These are phyloP conservation scores for Tauraco hartlaubi DNA, from an alignment of 2,797 vertebrate species.

Conservation along the genomic window DNA sequence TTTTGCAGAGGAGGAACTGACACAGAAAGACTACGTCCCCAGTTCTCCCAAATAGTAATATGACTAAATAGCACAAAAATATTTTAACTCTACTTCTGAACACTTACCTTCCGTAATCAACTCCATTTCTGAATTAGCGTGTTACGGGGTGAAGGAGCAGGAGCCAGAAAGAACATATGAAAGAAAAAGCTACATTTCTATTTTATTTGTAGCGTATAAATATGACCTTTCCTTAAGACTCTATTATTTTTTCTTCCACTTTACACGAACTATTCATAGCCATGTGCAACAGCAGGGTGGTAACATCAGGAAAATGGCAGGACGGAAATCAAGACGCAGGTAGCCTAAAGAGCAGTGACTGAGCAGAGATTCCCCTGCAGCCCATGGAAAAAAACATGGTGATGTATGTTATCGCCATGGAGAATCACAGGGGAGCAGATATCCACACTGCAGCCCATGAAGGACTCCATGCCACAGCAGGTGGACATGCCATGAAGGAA, in stretches of 20 bases:
- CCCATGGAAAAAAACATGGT: accelerated
- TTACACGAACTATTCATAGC: neutral
- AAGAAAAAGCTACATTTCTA: neutral
- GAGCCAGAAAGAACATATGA: neutral
- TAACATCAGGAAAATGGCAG: neutral
- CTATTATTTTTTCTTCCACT: neutral
- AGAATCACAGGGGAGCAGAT: neutral
- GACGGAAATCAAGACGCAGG: neutral
- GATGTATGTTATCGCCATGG: neutral
- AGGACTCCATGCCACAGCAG: neutral
- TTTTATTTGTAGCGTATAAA: neutral
- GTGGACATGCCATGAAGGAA: neutral
- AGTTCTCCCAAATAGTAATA: neutral
- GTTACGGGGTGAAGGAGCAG: neutral
- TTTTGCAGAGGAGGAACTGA: neutral
- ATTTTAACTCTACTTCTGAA: neutral
- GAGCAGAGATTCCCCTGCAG: neutral
- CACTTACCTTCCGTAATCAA: neutral
- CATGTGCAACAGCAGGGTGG: neutral
- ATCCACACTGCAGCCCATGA: accelerated
- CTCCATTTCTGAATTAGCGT: neutral
- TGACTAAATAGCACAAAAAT: neutral
- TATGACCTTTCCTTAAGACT: neutral
- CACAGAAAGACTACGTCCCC: neutral
- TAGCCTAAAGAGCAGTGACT: neutral